Conservation (phyloP, 2,113 vertebrate genomes). For the Stigmatopora nigra region DNA sequence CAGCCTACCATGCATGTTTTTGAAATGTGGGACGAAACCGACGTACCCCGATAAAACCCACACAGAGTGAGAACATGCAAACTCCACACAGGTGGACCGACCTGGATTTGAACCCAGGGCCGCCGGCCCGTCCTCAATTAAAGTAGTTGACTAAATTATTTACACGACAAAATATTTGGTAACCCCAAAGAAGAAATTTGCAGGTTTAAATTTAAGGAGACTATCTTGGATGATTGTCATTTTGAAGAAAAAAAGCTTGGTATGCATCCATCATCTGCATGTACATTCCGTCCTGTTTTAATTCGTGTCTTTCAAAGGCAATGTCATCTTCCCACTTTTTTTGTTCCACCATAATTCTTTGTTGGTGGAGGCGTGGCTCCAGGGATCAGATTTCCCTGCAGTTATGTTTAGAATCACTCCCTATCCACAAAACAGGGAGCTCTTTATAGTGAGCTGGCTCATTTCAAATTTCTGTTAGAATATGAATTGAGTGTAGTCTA, state of each 20-base stretch:
- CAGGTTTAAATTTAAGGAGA: background rate
- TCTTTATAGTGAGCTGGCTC: background rate
- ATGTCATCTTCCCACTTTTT: constrained; percentile 32
- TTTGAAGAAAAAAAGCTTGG: background rate
- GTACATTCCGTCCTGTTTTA: background rate
- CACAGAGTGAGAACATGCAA: no score
- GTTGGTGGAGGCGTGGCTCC: constrained; percentile 13
- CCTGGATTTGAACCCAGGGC: no score
- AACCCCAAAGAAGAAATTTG: background rate
- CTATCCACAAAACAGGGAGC: background rate
- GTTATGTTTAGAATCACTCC: background rate
- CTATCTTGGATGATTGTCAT: background rate
- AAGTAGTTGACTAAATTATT: background rate
- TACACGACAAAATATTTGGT: background rate
- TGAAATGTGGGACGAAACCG: no score
- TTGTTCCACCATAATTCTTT: constrained; percentile 34
- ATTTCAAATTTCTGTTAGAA: background rate
- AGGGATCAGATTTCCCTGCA: constrained; percentile 13
- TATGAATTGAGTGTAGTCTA: background rate
- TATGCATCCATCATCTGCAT: background rate
- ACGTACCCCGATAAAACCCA: no score
- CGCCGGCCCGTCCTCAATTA: background rate
- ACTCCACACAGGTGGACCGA: no score
- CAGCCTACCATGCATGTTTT: no score
- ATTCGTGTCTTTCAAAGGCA: constrained; percentile 14